Base-by-base conservation (phyloP, 2,113 vertebrate species). In the Megaptera novaeangliae region DNA sequence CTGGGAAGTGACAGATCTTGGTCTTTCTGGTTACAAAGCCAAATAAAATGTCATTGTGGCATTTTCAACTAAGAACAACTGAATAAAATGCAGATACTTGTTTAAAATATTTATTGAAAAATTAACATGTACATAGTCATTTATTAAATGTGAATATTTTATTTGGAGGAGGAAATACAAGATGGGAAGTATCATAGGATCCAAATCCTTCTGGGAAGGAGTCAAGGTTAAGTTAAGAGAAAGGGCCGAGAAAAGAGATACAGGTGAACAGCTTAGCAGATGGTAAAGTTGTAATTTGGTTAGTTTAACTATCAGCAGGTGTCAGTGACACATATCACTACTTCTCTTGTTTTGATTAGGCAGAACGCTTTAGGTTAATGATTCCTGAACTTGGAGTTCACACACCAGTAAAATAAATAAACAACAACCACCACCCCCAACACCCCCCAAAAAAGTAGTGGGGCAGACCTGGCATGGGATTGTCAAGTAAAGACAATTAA, bases 61-160 rank as follows among this genome's bases (percentile, higher is more conserved):
- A 20, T 85, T 96, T 61, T 78, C n/a, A 84, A 2, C 34, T 92
- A 63, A 96, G 29, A n/a, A 69, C 31, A 69, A 6, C 20, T 55
- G 46, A 89, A 31, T 88, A 55, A 80, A 88, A 81, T 78, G 68
- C 75, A 63, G 10, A 41, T 66, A 61, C 12, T 21, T 78, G 20
- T 94, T 91, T 78, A 78, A 95, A 93, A 88, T 94, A 88, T 46
- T 86, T 88, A 83, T 83, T 39, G 72, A 81, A 82, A 75, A 91
- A 55, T 52, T 81, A 75, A 49, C 31, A 2, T 31, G 34, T 75
- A 25, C 81, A 71, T 31, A 72, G 8, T 83, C 15, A 64, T 34
- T 91, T 71, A 88, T 31, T 88, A 94, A 78, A 66, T 59, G 2
- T 77, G 61, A 91, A 39, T 71, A 27, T 90, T 86, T 95, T 46